Evolutionary conservation across 2,113 vertebrate species (phyloP).

Genomic region (Mirounga angustirostris): DNA sequence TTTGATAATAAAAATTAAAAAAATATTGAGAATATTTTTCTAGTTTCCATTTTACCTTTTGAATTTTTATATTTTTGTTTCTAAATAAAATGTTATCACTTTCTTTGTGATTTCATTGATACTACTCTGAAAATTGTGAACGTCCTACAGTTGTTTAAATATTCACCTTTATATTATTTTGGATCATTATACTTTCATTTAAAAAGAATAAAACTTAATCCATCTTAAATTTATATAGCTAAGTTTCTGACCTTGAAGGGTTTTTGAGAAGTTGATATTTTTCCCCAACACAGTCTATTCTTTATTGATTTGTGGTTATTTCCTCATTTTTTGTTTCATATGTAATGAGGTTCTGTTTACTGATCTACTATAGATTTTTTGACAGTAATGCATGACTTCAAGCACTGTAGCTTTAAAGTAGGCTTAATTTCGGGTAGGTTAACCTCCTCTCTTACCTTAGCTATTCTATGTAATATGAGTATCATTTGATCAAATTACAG

Average conservation of each 20-base stretch:
- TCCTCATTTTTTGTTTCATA: constrained; percentile 10
- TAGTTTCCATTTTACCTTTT: neutral
- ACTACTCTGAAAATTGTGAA: neutral
- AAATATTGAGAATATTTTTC: neutral
- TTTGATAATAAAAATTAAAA: neutral
- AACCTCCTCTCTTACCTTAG: neutral
- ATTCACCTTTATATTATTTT: neutral
- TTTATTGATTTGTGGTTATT: neutral
- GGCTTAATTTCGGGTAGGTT: neutral
- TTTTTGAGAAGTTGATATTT: constrained; percentile 35
- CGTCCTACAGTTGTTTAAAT: neutral
- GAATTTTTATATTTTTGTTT: neutral
- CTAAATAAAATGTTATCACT: neutral
- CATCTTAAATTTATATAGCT: neutral
- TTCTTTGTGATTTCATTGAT: constrained; percentile 9
- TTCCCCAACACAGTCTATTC: neutral
- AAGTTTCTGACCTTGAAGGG: neutral
- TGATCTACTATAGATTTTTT: neutral
- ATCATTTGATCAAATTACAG: constrained; percentile 37
- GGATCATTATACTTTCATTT: neutral
- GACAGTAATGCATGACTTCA: neutral
- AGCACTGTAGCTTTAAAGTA: neutral
- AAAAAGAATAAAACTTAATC: neutral
- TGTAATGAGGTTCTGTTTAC: neutral
- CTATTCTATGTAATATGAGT: neutral